phyloP scores from a whole-genome alignment of 2,888 invertebrate species.

The Linnaemya vulpina region DNA sequence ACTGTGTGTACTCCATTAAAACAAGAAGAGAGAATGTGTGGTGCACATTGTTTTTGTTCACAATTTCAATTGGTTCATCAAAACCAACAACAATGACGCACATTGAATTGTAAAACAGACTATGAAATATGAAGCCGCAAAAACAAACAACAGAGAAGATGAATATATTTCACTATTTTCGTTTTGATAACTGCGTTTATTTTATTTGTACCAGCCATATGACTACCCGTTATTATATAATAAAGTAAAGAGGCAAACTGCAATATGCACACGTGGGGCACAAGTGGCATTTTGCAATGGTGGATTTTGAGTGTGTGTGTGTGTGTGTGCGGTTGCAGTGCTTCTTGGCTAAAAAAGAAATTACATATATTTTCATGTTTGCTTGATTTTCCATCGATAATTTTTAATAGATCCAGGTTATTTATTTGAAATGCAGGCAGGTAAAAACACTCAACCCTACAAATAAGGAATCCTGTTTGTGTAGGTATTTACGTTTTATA shows the following conservation, averaged over 20 bases:
- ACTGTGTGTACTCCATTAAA: neutral
- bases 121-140: neutral
- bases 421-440: neutral
- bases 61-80: slow-evolving; percentile 19
- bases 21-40: neutral
- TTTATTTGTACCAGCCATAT: slow-evolving; percentile 9
- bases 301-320: neutral
- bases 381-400: no score
- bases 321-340: no score
- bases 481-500: no score
- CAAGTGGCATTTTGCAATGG: no score
- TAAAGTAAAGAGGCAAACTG: neutral
- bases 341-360: no score
- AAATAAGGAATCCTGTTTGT: no score
- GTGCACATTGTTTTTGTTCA: neutral
- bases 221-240: neutral
- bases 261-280: neutral
- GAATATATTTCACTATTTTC: neutral
- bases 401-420: no score
- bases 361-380: no score
- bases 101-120: slow-evolving; percentile 20
- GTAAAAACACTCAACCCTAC: no score
- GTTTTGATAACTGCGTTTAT: neutral
- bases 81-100: slow-evolving; percentile 3
- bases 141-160: neutral